Evolutionary conservation across 1,140 invertebrate species (phyloP).

Genomic region (Coelopa frigida): DNA sequence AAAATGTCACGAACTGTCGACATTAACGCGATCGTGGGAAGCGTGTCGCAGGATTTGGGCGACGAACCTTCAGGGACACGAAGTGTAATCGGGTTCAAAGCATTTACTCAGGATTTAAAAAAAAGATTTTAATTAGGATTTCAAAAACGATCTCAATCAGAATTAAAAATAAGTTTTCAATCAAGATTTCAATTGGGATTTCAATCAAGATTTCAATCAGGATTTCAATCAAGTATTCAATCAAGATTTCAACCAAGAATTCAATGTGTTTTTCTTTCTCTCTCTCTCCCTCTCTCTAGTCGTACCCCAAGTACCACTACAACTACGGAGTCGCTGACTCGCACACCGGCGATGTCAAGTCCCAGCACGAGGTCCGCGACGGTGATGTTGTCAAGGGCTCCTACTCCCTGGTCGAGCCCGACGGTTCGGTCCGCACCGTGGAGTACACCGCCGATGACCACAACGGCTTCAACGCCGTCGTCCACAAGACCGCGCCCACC

Average conservation of each 20-base stretch:
- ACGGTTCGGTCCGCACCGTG: conserved; percentile 53
- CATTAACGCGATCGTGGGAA: no score
- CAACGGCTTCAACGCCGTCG: conserved; percentile 52
- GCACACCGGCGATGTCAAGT: conserved; percentile 56
- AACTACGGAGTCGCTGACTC: conserved; percentile 50
- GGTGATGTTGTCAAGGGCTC: conserved; percentile 55
- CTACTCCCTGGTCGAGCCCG: conserved; percentile 54
- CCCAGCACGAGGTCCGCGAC: conserved; percentile 54
- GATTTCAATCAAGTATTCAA: no score
- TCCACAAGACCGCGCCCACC: conserved; percentile 45
- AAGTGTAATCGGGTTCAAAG: no score
- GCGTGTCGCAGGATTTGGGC: no score
- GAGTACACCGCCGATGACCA: conserved; percentile 65
- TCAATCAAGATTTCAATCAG: no score
- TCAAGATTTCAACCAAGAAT: neutral
- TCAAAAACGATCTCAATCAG: no score
- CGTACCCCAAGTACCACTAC: conserved; percentile 50
- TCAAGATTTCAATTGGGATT: no score
- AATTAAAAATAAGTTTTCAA: no score
- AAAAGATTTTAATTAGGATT: no score
- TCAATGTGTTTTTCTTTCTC: conserved; percentile 4
- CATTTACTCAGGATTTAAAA: no score
- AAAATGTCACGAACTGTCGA: no score
- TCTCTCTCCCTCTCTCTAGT: conserved; percentile 26
- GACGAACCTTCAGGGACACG: no score